Percentiles rank a stretch among this genome's conserved stretches.
phyloP scores from a whole-genome alignment of 2,888 invertebrate species.

The Hyalella azteca region DNA sequence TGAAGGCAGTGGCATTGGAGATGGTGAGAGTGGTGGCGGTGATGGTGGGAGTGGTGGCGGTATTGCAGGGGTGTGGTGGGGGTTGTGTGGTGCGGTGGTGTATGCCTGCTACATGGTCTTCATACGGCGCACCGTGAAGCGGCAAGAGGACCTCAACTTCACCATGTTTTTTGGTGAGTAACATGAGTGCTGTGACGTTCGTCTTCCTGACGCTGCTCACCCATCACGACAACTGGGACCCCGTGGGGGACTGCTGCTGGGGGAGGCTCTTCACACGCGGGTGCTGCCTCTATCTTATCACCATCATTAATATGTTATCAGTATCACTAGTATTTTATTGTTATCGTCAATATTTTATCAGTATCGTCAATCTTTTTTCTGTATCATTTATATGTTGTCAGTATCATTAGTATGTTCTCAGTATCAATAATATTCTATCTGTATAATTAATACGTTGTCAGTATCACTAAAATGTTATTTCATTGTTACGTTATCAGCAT shows the following conservation, averaged over 20 bases:
- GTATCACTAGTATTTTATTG: too few species aligned
- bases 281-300: too few species aligned
- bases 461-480: too few species aligned
- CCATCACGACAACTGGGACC: constrained; percentile 84
- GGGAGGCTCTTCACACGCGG: neutral
- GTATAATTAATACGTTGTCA: too few species aligned
- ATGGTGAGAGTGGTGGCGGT: neutral
- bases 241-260: constrained; percentile 67
- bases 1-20: neutral
- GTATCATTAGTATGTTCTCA: too few species aligned
- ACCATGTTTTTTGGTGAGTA: constrained; percentile 91
- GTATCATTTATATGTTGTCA: too few species aligned
- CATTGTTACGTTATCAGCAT: too few species aligned
- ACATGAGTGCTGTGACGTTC: constrained; percentile 75
- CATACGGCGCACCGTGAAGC: constrained; percentile 82
- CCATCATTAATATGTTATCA: too few species aligned
- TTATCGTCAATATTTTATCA: too few species aligned
- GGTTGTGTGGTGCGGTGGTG: constrained; percentile 84
- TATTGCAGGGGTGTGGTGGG: constrained; percentile 77
- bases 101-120: constrained; percentile 91
- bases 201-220: constrained; percentile 74
- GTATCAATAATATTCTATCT: too few species aligned
- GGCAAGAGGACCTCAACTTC: constrained; percentile 92
- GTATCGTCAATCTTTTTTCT: too few species aligned
- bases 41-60: too few species aligned